Conservation (phyloP, 2,113 vertebrate genomes). For the Forbesichthys papilliferus region DNA sequence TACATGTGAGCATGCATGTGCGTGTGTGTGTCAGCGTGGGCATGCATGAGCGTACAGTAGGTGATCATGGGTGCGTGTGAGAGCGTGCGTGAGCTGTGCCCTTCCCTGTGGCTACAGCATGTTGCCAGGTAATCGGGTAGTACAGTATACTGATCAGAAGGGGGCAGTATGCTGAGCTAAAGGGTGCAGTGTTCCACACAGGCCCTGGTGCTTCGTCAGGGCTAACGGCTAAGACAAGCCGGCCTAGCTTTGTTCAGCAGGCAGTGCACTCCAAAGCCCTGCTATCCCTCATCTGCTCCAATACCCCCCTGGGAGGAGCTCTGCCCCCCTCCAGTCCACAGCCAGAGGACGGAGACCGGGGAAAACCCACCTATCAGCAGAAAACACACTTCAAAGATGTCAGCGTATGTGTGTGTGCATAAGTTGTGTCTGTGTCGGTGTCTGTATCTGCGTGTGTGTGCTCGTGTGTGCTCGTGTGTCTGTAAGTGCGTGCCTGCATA, state of each 20-base stretch:
- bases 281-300: conserved; percentile 23
- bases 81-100: conserved; percentile 47
- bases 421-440: not conserved
- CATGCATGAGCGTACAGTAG: no score
- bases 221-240: conserved; percentile 40
- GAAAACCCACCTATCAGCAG: conserved; percentile 50
- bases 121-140: no score
- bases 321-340: conserved; percentile 22
- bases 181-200: conserved; percentile 35
- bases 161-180: conserved; percentile 12
- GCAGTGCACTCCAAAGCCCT: conserved; percentile 41
- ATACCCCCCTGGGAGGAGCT: conserved; percentile 29
- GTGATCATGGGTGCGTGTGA: conserved; percentile 22
- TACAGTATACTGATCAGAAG: conserved; percentile 25
- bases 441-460: conserved; percentile 14
- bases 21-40: not conserved
- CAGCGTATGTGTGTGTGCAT: conserved; percentile 6
- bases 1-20: no score
- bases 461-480: not conserved
- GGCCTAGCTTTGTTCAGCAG: conserved; percentile 43
- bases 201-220: conserved; percentile 50
- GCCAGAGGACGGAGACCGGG: conserved; percentile 33
- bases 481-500: conserved; percentile 2
- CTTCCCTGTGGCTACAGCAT: conserved; percentile 42
- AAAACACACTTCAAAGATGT: conserved; percentile 49